These are phyloP conservation scores for Pocota personata DNA, from an alignment of 2,888 invertebrate genomes.

Conservation along the genomic window DNA sequence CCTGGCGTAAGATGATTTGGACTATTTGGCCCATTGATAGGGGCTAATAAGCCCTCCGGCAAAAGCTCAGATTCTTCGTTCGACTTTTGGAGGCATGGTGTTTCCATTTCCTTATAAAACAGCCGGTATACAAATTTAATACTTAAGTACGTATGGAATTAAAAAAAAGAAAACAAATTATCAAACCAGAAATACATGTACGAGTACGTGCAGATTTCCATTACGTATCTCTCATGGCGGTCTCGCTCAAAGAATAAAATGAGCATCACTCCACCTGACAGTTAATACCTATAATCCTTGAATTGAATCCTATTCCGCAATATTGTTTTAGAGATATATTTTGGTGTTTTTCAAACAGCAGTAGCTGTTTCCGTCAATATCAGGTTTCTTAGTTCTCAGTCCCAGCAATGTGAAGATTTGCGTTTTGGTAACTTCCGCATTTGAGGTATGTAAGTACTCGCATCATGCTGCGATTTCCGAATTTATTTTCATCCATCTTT, in stretches of 20 bases:
- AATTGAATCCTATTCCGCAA: not conserved
- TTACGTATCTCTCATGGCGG: not conserved
- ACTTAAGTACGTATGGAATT: too few species aligned
- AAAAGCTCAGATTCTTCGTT: too few species aligned
- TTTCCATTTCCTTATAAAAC: too few species aligned
- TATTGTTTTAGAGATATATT: constrained; percentile 3
- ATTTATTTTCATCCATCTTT: not conserved
- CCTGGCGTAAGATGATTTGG: too few species aligned
- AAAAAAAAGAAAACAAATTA: not conserved
- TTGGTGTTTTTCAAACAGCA: constrained; percentile 16
- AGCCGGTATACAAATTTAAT: too few species aligned
- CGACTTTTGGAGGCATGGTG: too few species aligned
- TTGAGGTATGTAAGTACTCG: too few species aligned
- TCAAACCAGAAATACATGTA: not conserved
- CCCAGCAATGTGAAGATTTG: not conserved
- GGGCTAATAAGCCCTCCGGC: too few species aligned
- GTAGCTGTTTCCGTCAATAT: constrained; percentile 30
- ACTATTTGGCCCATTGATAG: too few species aligned
- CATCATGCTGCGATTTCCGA: not conserved
- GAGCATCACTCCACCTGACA: constrained; percentile 29
- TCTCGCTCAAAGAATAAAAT: not conserved
- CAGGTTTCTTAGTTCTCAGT: constrained; percentile 17
- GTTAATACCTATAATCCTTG: constrained; percentile 23
- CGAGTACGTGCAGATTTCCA: too few species aligned
- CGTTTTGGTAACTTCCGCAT: constrained; percentile 44